These are phyloP conservation scores for Microcebus ravelobensis DNA, from an alignment of 2,113 vertebrate species.

Conservation along the genomic window DNA sequence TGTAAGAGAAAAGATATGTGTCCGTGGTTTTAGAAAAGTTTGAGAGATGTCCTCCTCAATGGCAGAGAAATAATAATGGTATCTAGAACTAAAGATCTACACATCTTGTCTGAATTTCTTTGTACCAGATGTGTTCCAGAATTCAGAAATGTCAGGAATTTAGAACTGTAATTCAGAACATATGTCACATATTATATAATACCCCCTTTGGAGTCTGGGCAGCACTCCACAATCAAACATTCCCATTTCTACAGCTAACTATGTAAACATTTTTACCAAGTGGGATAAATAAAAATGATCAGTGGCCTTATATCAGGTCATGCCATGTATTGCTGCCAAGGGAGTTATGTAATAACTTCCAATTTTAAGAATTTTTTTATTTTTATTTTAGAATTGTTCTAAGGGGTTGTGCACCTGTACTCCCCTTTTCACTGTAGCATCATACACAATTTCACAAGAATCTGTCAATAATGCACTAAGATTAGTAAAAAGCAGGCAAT, in stretches of 20 bases:
- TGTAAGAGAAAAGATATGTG: background rate
- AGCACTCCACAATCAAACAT: slow-evolving; percentile 35
- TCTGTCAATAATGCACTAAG: background rate
- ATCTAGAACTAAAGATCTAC: background rate
- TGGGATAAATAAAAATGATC: slow-evolving; percentile 28
- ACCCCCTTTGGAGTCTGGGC: background rate
- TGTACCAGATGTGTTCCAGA: background rate
- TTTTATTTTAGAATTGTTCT: background rate
- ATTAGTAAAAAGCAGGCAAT: background rate
- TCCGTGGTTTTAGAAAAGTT: background rate
- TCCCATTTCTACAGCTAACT: slow-evolving; percentile 17
- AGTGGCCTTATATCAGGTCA: background rate
- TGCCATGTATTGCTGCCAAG: slow-evolving; percentile 26
- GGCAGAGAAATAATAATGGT: background rate
- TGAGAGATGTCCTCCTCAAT: background rate
- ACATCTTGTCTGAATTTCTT: background rate
- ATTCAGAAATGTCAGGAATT: slow-evolving; percentile 39
- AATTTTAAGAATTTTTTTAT: background rate
- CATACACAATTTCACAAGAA: background rate
- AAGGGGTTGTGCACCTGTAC: background rate
- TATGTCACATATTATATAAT: background rate
- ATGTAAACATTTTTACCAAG: slow-evolving; percentile 25
- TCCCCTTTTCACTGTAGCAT: background rate
- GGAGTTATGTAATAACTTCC: slow-evolving; percentile 12
- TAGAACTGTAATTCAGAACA: slow-evolving; percentile 5